These are phyloP conservation scores for Amorpha juglandis DNA, from an alignment of 2,888 invertebrate genomes.

Conservation along the genomic window DNA sequence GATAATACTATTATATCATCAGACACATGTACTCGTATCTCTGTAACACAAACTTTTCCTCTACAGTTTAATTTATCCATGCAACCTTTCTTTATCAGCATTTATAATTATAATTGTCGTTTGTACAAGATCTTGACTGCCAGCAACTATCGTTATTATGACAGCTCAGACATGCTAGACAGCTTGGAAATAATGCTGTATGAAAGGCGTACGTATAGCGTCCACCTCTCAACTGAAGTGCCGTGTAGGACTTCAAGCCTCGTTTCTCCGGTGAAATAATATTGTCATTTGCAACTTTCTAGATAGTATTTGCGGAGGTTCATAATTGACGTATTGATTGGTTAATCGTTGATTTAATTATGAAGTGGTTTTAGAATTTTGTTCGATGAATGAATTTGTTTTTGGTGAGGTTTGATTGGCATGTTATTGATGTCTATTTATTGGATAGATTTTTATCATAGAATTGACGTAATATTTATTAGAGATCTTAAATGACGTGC, in stretches of 20 bases:
- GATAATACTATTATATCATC: too few relatives aligned
- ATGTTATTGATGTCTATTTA: not conserved
- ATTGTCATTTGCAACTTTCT: slow-evolving; percentile 24
- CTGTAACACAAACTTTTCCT: not conserved
- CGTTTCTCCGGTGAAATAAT: slow-evolving; percentile 20
- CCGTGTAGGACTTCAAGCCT: not conserved
- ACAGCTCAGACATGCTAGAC: not conserved
- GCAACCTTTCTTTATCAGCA: not conserved
- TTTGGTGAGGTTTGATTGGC: not conserved
- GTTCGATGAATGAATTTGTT: not conserved
- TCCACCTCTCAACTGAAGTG: not conserved
- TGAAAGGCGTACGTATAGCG: not conserved
- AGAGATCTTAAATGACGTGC: too few relatives aligned
- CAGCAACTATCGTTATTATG: not conserved
- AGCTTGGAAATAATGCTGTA: not conserved
- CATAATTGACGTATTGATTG: slow-evolving; percentile 22
- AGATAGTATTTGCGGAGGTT: not conserved
- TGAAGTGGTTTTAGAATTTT: not conserved
- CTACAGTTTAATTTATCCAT: not conserved
- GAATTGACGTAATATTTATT: too few relatives aligned
- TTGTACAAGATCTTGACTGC: not conserved
- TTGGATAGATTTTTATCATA: too few relatives aligned
- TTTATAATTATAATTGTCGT: not conserved
- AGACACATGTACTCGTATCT: too few relatives aligned
- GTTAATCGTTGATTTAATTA: slow-evolving; percentile 17